Base-by-base conservation (phyloP, 2,113 vertebrate species). In the Ceuthmochares aereus region DNA sequence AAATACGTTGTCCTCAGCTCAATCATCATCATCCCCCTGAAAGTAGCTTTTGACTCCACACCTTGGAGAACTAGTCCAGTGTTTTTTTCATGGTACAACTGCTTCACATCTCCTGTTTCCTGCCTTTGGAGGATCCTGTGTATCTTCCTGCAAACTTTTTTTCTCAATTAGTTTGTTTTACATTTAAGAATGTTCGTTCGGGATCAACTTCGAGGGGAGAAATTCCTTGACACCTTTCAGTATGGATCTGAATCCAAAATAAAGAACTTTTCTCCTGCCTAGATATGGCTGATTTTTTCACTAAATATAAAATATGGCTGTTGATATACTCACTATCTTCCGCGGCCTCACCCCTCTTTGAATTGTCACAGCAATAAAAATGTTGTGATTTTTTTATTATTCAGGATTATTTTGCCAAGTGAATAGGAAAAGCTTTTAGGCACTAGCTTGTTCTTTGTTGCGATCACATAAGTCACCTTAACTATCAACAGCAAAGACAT, bases 401-500 rank as follows among this genome's bases (percentile, higher is more conserved):
- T 89, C 25, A 21, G 43, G n/a, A 34, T 67, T 64, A 84, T 72
- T 89, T 92, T 94, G 25, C 32, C n/a, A 72, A 78, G 21, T 56
- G 29, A 74, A 52, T 78, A 80, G 51, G 60, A 77, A 84, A 79
- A 91, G 10, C 52, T 90, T 66, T 72, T 80, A 95, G 64, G 12
- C 10, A 68, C 22, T 72, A 59, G 27, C 10, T 89, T 79, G 30
- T 36, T 82, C 85, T 93, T 45, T 64, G 34, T 68, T 94, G 64
- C 52, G 19, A 58, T 43, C 29, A 75, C 20, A 51, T 84, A 84
- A 75, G 58, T 95, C 62, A 89, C 40, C 14, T 75, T 74, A 92
- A 34, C 84, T 78, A 81, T 79, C n/a, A 92, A 76, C 54, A 79
- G 13, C 26, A 89, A 91, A 91, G 82, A 36, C 34, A 67, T 96